Evolutionary conservation across 2,888 invertebrate genomes (phyloP).

Genomic region (Seira ritae): DNA sequence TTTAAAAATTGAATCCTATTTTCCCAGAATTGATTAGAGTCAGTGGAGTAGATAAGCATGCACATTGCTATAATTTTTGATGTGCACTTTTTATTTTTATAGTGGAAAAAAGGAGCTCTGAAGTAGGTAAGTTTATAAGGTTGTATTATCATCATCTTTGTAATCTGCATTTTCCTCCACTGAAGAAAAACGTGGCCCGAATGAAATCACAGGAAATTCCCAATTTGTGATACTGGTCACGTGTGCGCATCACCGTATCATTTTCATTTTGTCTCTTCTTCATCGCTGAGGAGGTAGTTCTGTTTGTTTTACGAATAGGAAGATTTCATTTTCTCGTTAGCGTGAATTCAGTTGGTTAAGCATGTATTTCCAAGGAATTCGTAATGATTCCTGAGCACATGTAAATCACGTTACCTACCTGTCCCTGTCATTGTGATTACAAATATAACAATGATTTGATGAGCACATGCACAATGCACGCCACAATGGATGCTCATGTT

Average conservation of each 20-base stretch:
- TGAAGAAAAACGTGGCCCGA: conserved; percentile 49
- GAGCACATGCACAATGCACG: background rate
- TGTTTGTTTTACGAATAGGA: background rate
- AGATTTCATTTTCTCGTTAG: background rate
- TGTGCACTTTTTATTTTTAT: too few relatives aligned
- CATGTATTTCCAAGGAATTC: background rate
- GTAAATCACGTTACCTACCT: background rate
- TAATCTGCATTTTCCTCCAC: too few relatives aligned
- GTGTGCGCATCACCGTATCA: conserved; percentile 23
- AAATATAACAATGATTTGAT: background rate
- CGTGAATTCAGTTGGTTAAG: background rate
- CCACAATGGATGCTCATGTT: background rate
- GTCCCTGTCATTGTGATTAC: background rate
- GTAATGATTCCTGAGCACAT: background rate
- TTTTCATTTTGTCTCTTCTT: too few relatives aligned
- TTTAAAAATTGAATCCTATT: too few relatives aligned
- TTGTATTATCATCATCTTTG: too few relatives aligned
- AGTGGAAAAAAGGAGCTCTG: too few relatives aligned
- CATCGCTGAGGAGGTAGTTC: background rate
- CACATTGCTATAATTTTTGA: too few relatives aligned
- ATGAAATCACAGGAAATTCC: conserved; percentile 63
- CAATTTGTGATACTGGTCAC: conserved; percentile 45
- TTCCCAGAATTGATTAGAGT: too few relatives aligned
- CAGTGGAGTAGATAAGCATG: too few relatives aligned
- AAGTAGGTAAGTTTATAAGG: too few relatives aligned